Base-by-base conservation (phyloP, 1,140 invertebrate species). In the Venustaconcha ellipsiformis region DNA sequence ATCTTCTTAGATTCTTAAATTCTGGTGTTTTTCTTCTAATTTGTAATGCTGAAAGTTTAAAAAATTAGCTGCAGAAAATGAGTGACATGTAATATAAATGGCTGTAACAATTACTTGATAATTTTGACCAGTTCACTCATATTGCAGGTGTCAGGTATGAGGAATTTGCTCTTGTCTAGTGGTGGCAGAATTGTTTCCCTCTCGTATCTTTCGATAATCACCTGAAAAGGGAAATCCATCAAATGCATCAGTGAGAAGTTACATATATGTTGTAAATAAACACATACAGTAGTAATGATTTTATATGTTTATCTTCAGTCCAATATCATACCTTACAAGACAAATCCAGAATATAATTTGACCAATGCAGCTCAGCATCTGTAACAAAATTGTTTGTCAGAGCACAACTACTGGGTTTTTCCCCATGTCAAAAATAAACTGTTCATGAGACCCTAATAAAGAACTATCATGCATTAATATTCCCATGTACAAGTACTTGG, bases 81-180 rank as follows among this genome's bases (percentile, higher is more conserved):
- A 48, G 37, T 8, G 37, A 48, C 37, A 8, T 6, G 37, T 48
- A 48, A 48, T 11, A 48, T 48, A 48, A 48, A 11, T 48, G 37
- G 37, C 37, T 48, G 37, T 48, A 48, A 8, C 11, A 48, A 48
- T 48, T 82, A 92, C 92, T 93, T 91, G 66, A 94, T 91, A 65
- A 94, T 94, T 84, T 92, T 92, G 74, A 93, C 91, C 20, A 94
- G 87, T 84, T 93, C 93, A 80, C 92, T 92, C 83, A 94, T 91
- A 67, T 92, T 92, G 8, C 94, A 90, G 84, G 93, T 92, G 84
- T 92, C 91, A 64, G 93, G 93, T 59, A 94, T 92, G 63, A 94
- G 86, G 85, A 93, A 94, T 87, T 94, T 94, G 79, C 91, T 92
- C 85, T 92, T 92, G 80, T 93, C 93, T 73, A 94, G 82, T 15